Base-by-base conservation (phyloP, 2,113 vertebrate genomes). In the Antechinus stuartii region DNA sequence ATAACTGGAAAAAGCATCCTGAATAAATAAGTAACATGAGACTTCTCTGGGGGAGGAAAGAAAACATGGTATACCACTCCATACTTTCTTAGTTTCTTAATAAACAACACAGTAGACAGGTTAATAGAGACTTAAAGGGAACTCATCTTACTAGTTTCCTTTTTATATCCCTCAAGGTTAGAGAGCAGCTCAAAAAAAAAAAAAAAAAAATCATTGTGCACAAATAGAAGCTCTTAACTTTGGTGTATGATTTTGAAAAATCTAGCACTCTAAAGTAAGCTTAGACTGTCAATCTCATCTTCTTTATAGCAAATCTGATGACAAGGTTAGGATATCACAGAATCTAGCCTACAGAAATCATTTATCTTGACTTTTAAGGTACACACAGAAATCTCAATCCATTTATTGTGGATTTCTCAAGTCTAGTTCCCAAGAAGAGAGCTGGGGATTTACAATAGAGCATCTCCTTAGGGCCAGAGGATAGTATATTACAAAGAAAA, bases 21-120 rank as follows among this genome's bases (percentile, higher is more conserved):
- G 54, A 96, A 97, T 96, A 97, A 95, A 94, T 90, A 95, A 35
- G 93, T 19, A 93, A 30, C 91, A 95, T 96, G 53, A 54, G 94
- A 10, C 22, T 8, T 96, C 92, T 96, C 76, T 0, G 23, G 8
- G 50, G 76, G 4, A 27, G 25, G 91, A 50, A 50, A 50, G 93
- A 56, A 93, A 95, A 96, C 47, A 54, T 90, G 90, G 42, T 90
- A 93, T 84, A 26, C 7, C 22, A 92, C 50, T 94, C 54, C 0
- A 3, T 92, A 93, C 92, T 52, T 90, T 95, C 94, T 91, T 92
- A 92, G 76, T 93, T 95, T 93, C 49, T 96, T 95, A 95, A 94
- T 90, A 92, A 89, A 91, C 57, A 93, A 92, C 68, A 54, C 27
- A 52, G 89, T 55, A 95, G 95, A 91, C 92, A 96, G 94, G 93